Evolutionary conservation across 2,797 vertebrate genomes (phyloP).

Genomic region (Parambassis ranga): DNA sequence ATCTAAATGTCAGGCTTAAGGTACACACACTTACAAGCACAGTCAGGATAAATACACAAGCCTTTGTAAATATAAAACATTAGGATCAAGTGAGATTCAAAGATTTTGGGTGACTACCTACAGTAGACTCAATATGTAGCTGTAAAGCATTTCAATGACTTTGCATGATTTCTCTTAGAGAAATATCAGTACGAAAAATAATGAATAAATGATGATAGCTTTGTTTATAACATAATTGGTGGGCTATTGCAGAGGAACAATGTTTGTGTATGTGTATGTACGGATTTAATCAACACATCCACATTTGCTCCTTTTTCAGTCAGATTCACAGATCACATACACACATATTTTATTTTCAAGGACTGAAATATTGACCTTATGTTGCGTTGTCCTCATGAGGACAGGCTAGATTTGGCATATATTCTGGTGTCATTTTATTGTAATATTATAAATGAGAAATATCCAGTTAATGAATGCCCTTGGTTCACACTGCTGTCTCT

Average conservation of each 20-base stretch:
- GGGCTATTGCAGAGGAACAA: conserved; percentile 20
- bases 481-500: not conserved
- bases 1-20: conserved; percentile 2
- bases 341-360: too few species aligned
- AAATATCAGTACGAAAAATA: too few species aligned
- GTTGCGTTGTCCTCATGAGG: too few species aligned
- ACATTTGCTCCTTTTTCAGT: too few species aligned
- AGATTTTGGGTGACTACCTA: not conserved
- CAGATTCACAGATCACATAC: too few species aligned
- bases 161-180: too few species aligned
- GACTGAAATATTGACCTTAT: too few species aligned
- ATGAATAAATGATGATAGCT: conserved; percentile 51
- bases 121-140: too few species aligned
- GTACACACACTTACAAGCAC: not conserved
- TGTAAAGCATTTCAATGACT: too few species aligned
- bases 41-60: not conserved
- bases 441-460: conserved; percentile 7
- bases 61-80: conserved; percentile 6
- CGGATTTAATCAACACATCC: too few species aligned
- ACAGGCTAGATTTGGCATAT: too few species aligned
- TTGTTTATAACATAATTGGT: conserved; percentile 49
- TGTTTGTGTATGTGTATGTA: not conserved
- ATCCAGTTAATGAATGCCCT: not conserved
- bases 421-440: too few species aligned
- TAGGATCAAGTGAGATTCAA: not conserved